Evolutionary conservation across 2,888 invertebrate species (phyloP).

Genomic region (Corbicula japonica): DNA sequence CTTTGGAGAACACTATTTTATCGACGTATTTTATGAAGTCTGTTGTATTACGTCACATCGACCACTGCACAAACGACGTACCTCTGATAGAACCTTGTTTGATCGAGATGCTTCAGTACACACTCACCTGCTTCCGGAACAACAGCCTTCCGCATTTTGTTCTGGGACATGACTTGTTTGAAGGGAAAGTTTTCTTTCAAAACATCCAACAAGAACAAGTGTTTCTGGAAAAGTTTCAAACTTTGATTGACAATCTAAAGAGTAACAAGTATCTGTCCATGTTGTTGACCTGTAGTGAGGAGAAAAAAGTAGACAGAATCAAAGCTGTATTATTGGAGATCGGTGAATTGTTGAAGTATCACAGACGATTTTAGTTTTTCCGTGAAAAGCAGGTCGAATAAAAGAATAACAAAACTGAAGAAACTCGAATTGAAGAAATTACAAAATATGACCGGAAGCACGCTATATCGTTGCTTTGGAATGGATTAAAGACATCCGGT

Average conservation of each 20-base stretch:
- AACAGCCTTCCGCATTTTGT: slow-evolving; percentile 1
- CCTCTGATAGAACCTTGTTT: slow-evolving; percentile 5
- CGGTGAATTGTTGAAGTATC: neutral
- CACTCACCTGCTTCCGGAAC: neutral
- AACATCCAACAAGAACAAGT: neutral
- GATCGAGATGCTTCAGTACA: slow-evolving; percentile 9
- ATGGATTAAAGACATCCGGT: too few species aligned
- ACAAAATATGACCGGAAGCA: too few species aligned
- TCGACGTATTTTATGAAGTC: slow-evolving; percentile 16
- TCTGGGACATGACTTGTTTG: slow-evolving; percentile 15
- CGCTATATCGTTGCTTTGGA: too few species aligned
- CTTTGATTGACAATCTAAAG: neutral
- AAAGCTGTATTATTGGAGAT: neutral
- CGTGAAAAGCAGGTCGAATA: too few species aligned
- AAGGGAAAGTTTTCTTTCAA: slow-evolving; percentile 4
- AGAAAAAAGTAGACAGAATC: neutral
- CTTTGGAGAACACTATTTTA: slow-evolving; percentile 5
- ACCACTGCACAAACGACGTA: neutral
- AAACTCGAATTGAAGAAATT: too few species aligned
- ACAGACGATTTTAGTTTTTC: slow-evolving; percentile 8
- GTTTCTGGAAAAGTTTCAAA: slow-evolving; percentile 1
- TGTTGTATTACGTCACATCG: slow-evolving; percentile 6
- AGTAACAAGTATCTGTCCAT: neutral
- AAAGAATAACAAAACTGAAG: too few species aligned
- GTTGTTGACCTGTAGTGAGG: neutral